Base-by-base conservation (phyloP, 2,113 vertebrate species). In the Phainopepla nitens region DNA sequence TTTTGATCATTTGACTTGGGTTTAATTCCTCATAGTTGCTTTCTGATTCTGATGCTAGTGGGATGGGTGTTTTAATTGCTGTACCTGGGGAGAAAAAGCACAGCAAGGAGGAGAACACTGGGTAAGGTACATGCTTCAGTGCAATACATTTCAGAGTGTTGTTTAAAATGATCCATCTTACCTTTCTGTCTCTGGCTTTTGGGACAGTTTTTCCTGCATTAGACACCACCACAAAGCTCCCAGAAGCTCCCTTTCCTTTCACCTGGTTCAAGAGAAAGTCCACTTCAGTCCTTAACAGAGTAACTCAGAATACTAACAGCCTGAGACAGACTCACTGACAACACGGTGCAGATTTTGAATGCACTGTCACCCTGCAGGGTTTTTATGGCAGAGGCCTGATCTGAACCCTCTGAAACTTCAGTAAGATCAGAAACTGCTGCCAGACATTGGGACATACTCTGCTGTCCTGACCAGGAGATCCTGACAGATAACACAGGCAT, bases 161-260 rank as follows among this genome's bases (percentile, higher is more conserved):
- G 29, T 58, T 95, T 68, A 51, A 78, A 92, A 41, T 24, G 3
- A 65, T 36, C 62, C 36, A 57, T 42, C 96, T 96, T 98, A 99
- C 99, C 98, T 99, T 99, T 96, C 96, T 98, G 78, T 98, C 98
- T 92, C 97, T 97, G 71, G 98, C 77, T 94, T 98, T 98, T 23
- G 97, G 96, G 53, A 98, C 70, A 23, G 97, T 94, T 98, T 99
- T 99, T 82, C 98, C 98, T 95, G 98, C 96, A 92, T 97, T 98
- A 47, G 98, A 97, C 71, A 98, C 99, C 49, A 99, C 98, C 62
- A 99, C 88, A 75, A 99, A 99, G 93, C 99, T 99, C 56, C 99
- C 99, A 53, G 99, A 99, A 61, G 99, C 99, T 83, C 99, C 99
- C 96, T 99, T 99, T 64, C 99, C 99, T 97, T 99, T 99, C 71